Evolutionary conservation across 2,797 vertebrate species (phyloP).

Genomic region (Esox lucius): DNA sequence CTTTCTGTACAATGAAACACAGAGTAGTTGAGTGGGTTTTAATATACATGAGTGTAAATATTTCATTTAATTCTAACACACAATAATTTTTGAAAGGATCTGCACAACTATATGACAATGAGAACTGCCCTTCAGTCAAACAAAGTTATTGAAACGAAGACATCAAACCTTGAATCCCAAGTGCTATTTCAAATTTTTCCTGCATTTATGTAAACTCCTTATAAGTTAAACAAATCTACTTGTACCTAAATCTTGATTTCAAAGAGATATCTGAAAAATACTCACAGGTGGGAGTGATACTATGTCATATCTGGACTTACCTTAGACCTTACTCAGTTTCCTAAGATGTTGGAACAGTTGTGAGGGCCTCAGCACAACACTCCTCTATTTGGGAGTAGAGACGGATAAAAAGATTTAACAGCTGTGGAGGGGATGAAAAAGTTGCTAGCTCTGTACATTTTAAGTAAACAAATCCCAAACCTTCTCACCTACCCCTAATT

Average conservation of each 20-base stretch:
- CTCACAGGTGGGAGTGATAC: neutral
- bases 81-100: too few relatives aligned
- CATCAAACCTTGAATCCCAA: conserved; percentile 27
- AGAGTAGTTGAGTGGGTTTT: neutral
- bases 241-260: neutral
- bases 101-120: too few relatives aligned
- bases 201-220: conserved; percentile 15
- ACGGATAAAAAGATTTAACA: conserved; percentile 76
- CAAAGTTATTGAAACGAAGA: conserved; percentile 21
- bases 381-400: conserved; percentile 40
- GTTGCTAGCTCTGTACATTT: conserved; percentile 79
- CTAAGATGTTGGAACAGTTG: neutral
- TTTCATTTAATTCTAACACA: too few relatives aligned
- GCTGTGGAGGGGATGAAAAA: conserved; percentile 78
- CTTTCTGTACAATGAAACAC: neutral
- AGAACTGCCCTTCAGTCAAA: conserved; percentile 44
- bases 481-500: conserved; percentile 79
- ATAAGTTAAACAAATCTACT: neutral
- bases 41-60: too few relatives aligned
- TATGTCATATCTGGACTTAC: neutral
- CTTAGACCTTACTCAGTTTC: neutral
- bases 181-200: conserved; percentile 10
- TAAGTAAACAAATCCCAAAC: conserved; percentile 77
- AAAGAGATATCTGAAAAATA: conserved; percentile 26
- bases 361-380: neutral